These are phyloP conservation scores for Vimba vimba DNA, from an alignment of 2,113 vertebrate species.

Conservation along the genomic window DNA sequence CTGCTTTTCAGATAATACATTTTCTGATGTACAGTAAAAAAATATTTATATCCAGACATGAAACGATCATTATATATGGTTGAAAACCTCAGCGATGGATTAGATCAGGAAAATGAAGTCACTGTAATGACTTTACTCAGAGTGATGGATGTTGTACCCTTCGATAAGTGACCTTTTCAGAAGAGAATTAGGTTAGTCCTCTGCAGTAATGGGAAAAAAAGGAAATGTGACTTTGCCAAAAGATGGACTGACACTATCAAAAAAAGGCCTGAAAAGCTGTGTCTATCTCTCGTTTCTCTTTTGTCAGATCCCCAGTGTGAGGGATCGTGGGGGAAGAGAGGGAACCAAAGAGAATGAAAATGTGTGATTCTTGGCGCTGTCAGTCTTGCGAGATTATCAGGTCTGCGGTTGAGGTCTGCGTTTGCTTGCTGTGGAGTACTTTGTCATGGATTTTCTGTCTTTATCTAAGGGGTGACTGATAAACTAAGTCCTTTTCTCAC, in stretches of 20 bases:
- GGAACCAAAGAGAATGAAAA: constrained; percentile 49
- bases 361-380: constrained; percentile 48
- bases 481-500: constrained; percentile 54
- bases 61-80: constrained; percentile 8
- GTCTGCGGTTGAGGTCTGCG: constrained; percentile 48
- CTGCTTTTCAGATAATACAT: neutral
- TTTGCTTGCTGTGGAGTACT: constrained; percentile 50
- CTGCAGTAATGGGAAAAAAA: constrained; percentile 37
- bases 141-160: constrained; percentile 45
- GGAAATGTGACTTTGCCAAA: constrained; percentile 46
- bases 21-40: constrained; percentile 5
- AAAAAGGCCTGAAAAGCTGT: constrained; percentile 42
- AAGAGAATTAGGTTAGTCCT: constrained; percentile 43
- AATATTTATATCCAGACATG: constrained; percentile 14
- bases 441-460: constrained; percentile 60
- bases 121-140: constrained; percentile 37
- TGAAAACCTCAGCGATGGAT: constrained; percentile 2
- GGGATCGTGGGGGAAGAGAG: constrained; percentile 43
- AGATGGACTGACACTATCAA: constrained; percentile 46
- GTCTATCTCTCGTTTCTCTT: constrained; percentile 39
- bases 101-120: constrained; percentile 28
- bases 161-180: constrained; percentile 51
- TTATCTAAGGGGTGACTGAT: constrained; percentile 58
- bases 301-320: constrained; percentile 40
- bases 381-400: constrained; percentile 56